Evolutionary conservation across 2,888 invertebrate genomes (phyloP).

Genomic region (Clusia tigrina): DNA sequence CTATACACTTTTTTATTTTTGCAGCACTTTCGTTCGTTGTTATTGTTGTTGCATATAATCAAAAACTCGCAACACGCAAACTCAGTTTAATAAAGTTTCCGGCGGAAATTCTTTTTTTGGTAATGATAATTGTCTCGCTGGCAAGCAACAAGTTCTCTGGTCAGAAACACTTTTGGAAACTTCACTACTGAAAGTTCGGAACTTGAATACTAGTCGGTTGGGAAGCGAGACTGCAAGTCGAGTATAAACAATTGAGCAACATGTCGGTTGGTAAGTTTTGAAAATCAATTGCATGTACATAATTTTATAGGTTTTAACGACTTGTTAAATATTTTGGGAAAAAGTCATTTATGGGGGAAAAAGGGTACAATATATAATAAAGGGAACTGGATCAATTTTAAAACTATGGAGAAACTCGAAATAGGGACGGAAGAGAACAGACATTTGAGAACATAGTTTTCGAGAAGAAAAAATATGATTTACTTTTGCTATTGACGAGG

Average conservation of each 20-base stretch:
- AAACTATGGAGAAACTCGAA: too few species aligned
- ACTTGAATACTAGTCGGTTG: not conserved
- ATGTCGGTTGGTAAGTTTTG: slow-evolving; percentile 53
- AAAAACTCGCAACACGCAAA: slow-evolving; percentile 23
- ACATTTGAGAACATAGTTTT: too few species aligned
- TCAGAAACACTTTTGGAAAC: slow-evolving; percentile 17
- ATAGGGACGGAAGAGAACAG: too few species aligned
- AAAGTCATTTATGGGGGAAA: too few species aligned
- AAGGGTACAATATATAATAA: too few species aligned
- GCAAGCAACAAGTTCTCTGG: slow-evolving; percentile 51
- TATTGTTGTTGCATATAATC: slow-evolving; percentile 18
- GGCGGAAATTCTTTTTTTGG: slow-evolving; percentile 48
- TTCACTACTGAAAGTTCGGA: not conserved
- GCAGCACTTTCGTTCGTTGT: slow-evolving; percentile 47
- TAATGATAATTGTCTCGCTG: not conserved
- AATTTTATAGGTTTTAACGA: too few species aligned
- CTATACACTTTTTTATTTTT: slow-evolving; percentile 44
- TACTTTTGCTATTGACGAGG: too few species aligned
- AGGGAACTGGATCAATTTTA: too few species aligned
- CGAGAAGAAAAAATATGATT: too few species aligned
- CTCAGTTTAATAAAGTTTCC: slow-evolving; percentile 42
- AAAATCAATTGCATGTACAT: not conserved
- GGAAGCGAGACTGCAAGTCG: slow-evolving; percentile 28
- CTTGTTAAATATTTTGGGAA: too few species aligned
- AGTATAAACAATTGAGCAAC: not conserved